Conservation (phyloP, 2,888 invertebrate genomes). For the Dicycla oo region DNA sequence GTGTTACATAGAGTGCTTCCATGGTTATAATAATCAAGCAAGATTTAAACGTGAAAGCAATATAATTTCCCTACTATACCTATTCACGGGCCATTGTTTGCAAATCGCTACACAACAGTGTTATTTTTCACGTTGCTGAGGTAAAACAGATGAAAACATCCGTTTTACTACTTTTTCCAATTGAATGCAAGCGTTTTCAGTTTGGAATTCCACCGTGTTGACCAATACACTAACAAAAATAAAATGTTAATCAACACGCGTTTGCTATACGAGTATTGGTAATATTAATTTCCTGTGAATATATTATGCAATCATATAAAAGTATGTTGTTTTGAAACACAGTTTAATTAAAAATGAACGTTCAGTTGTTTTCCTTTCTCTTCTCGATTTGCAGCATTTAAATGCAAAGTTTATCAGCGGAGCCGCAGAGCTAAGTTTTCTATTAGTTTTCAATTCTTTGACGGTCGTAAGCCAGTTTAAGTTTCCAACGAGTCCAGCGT, state of each 20-base stretch:
- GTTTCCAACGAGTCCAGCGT: conserved; percentile 28
- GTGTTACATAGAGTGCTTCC: not conserved
- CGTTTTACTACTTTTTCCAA: not conserved
- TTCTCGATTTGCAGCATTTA: conserved; percentile 5
- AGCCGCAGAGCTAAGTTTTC: conserved; percentile 21
- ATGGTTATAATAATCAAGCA: not conserved
- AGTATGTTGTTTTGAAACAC: not conserved
- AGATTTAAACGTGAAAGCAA: not conserved
- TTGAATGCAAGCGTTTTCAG: not conserved
- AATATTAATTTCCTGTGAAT: not conserved
- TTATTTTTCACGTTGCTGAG: not conserved
- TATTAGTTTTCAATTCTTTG: conserved; percentile 32
- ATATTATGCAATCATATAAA: not conserved
- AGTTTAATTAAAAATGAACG: not conserved
- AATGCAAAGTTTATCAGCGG: conserved; percentile 41
- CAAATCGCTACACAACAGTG: too few relatives aligned
- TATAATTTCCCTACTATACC: not conserved
- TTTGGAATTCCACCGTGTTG: not conserved
- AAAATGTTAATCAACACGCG: not conserved
- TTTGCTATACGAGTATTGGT: too few relatives aligned
- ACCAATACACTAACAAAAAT: not conserved
- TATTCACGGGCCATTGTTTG: not conserved
- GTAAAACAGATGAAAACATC: not conserved
- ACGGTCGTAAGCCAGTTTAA: conserved; percentile 22
- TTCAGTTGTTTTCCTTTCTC: not conserved